A percentile compares a stretch with the other conserved stretches of the same genome.
Conservation (phyloP, 2,113 vertebrate species). For the Leptocoma aspasia region DNA sequence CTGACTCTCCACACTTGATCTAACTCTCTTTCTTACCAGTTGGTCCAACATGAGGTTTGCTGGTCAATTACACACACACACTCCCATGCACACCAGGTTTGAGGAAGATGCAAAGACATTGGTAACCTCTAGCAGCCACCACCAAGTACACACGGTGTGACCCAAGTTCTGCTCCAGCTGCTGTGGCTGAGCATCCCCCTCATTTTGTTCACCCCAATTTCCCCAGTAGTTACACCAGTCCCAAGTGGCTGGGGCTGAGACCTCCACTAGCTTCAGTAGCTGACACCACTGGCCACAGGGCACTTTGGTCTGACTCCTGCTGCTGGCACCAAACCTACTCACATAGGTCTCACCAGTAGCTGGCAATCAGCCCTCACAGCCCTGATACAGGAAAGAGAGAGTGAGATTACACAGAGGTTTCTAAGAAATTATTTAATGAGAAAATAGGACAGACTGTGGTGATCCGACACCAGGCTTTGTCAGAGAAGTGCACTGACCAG, state of each 20-base stretch:
- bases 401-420: neutral
- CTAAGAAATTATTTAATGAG: neutral
- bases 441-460: neutral
- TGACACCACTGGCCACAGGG: neutral
- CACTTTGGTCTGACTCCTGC: neutral
- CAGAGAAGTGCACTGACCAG: neutral
- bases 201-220: fast-evolving
- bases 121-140: neutral
- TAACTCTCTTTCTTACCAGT: neutral
- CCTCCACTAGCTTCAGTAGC: fast-evolving
- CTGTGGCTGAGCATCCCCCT: fast-evolving
- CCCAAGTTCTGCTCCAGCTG: neutral
- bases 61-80: neutral
- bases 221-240: neutral
- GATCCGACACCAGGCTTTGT: fast-evolving
- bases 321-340: neutral
- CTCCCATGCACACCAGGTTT: neutral
- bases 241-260: neutral
- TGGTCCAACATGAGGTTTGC: neutral
- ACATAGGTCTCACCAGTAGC: neutral
- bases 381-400: neutral
- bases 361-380: neutral
- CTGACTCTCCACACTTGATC: neutral
- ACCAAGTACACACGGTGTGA: neutral
- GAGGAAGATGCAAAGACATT: neutral